These are phyloP conservation scores for Prinia subflava DNA, from an alignment of 2,113 vertebrate species.

Conservation along the genomic window DNA sequence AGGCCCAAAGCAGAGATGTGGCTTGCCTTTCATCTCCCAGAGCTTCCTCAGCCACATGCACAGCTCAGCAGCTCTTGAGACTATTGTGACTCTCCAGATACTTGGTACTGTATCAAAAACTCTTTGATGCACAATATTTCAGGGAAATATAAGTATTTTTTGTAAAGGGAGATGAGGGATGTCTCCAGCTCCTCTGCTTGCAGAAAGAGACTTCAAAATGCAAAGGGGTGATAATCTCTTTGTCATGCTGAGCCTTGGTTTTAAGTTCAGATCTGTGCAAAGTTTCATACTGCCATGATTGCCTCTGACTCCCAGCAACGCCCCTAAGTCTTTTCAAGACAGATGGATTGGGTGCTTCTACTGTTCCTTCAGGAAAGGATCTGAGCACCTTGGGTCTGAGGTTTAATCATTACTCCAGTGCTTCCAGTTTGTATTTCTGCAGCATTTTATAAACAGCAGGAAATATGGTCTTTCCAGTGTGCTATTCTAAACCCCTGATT, in stretches of 20 bases:
- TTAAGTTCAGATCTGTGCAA: not conserved
- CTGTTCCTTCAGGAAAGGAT: not conserved
- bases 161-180: not conserved
- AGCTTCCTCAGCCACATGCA: not conserved
- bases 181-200: not conserved
- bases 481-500: not conserved
- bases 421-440: not conserved
- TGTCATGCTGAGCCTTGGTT: not conserved
- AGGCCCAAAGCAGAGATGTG: not conserved
- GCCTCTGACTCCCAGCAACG: not conserved
- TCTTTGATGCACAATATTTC: not conserved
- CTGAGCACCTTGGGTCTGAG: not conserved
- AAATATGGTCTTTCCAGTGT: fast-evolving
- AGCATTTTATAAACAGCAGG: not conserved
- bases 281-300: not conserved
- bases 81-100: fast-evolving
- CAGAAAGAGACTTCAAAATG: not conserved
- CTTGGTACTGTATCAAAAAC: not conserved
- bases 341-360: not conserved
- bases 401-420: not conserved
- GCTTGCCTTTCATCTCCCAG: not conserved
- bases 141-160: not conserved
- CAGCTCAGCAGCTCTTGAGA: not conserved
- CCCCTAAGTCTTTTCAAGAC: not conserved
- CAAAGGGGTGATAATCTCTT: not conserved